These are phyloP conservation scores for Syrrhaptes paradoxus DNA, from an alignment of 2,113 vertebrate species.

Conservation along the genomic window DNA sequence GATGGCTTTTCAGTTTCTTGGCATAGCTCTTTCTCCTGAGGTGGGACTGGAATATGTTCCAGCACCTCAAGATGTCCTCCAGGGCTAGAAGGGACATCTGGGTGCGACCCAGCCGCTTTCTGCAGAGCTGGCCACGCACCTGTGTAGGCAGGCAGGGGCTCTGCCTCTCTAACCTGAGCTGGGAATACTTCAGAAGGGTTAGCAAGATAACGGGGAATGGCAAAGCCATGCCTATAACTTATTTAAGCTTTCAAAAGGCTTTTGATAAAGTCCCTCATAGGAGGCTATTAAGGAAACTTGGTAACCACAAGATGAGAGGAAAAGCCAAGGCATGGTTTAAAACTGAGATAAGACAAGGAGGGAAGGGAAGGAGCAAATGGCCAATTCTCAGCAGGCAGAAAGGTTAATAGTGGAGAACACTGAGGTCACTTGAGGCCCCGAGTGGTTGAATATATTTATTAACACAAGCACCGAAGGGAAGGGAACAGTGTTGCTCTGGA, in stretches of 20 bases:
- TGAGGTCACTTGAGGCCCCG: neutral
- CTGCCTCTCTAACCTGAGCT: neutral
- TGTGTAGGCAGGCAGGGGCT: accelerated
- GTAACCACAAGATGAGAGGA: conserved; percentile 50
- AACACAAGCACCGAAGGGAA: neutral
- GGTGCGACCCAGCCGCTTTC: neutral
- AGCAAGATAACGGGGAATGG: conserved; percentile 8
- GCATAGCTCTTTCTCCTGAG: neutral
- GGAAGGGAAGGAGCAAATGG: neutral
- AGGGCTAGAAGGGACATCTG: accelerated
- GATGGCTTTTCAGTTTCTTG: neutral
- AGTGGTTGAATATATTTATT: neutral
- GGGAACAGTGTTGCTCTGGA: accelerated
- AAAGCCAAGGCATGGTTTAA: conserved; percentile 51
- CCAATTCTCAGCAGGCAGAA: conserved; percentile 7
- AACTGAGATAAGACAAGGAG: neutral
- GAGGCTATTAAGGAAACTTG: conserved; percentile 59
- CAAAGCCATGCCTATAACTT: neutral
- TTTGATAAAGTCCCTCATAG: conserved; percentile 56
- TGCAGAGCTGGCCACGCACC: neutral
- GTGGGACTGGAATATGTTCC: neutral
- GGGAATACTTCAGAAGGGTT: conserved; percentile 25
- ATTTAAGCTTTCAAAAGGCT: conserved; percentile 65
- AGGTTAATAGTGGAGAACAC: conserved; percentile 55
- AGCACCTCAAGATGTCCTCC: neutral